phyloP scores from a whole-genome alignment of 2,888 invertebrate genomes.

The Panzeria rudis region DNA sequence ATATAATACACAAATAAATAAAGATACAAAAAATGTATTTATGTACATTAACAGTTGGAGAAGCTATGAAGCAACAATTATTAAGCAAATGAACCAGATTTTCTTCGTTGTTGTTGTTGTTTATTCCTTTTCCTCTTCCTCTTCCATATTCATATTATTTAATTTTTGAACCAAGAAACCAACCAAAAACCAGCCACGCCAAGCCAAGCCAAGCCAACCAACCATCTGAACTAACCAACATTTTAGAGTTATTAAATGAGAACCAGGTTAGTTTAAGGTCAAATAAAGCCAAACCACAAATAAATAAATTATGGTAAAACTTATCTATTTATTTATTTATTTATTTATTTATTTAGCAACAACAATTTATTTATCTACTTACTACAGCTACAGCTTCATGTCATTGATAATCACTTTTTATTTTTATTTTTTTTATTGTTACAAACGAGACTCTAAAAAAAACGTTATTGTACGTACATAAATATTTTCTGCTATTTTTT shows the following conservation, averaged over 20 bases:
- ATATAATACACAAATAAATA: conserved; percentile 33
- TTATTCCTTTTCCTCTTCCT: background rate
- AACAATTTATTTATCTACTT: background rate
- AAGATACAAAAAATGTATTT: conserved; percentile 26
- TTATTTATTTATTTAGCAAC: conserved; percentile 15
- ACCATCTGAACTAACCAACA: conserved; percentile 45
- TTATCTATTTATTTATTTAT: conserved; percentile 15
- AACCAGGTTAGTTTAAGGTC: conserved; percentile 68
- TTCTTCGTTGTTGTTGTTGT: background rate
- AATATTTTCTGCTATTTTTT: background rate
- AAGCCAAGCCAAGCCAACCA: background rate
- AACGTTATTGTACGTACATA: background rate
- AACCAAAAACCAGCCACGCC: conserved; percentile 23
- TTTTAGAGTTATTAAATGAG: conserved; percentile 49
- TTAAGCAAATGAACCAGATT: conserved; percentile 63
- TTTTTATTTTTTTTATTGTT: background rate
- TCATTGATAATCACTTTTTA: conserved; percentile 8
- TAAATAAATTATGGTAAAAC: background rate
- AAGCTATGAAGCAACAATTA: conserved; percentile 46
- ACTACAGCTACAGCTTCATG: conserved; percentile 24
- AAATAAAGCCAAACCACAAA: conserved; percentile 36
- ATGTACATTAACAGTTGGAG: conserved; percentile 27
- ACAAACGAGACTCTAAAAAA: conserved; percentile 44
- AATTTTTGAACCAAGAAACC: conserved; percentile 20
- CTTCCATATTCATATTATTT: conserved; percentile 9